Percentiles rank a stretch among this genome's conserved stretches.
Conservation (phyloP, 2,888 invertebrate species). For the Peribatodes rhomboidaria region DNA sequence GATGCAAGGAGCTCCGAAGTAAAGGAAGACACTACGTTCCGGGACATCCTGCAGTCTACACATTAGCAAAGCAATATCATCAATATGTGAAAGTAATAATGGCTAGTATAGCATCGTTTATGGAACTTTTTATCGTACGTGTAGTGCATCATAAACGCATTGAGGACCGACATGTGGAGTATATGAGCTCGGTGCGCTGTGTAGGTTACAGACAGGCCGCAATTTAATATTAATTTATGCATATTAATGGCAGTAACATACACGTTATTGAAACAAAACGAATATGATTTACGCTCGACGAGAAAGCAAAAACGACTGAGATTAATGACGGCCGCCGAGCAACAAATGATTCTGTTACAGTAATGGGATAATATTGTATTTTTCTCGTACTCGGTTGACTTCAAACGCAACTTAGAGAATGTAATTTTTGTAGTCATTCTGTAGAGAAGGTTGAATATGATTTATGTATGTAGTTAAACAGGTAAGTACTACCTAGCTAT, state of each 20-base stretch:
- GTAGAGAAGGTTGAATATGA: too few relatives aligned
- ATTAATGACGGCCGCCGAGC: constrained; percentile 30
- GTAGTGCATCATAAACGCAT: constrained; percentile 41
- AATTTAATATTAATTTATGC: constrained; percentile 34
- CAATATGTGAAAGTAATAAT: constrained; percentile 41
- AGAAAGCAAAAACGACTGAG: constrained; percentile 31
- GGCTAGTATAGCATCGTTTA: constrained; percentile 36
- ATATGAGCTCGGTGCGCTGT: constrained; percentile 13
- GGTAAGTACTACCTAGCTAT: too few relatives aligned
- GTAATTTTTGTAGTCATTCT: neutral
- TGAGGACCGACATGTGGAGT: constrained; percentile 32
- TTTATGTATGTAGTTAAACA: too few relatives aligned
- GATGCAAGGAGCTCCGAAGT: constrained; percentile 40
- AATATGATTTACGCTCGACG: constrained; percentile 33
- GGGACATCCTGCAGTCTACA: constrained; percentile 24
- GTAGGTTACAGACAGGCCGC: constrained; percentile 14
- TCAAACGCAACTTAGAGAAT: too few relatives aligned
- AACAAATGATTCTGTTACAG: constrained; percentile 36
- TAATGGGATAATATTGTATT: constrained; percentile 21
- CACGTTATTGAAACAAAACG: constrained; percentile 37
- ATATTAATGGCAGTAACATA: constrained; percentile 29
- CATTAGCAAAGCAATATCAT: constrained; percentile 31
- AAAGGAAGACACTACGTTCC: constrained; percentile 29
- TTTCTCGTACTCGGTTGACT: constrained; percentile 12
- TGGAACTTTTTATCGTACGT: constrained; percentile 37